Base-by-base conservation (phyloP, 1,140 invertebrate genomes). In the Pectinophora gossypiella region DNA sequence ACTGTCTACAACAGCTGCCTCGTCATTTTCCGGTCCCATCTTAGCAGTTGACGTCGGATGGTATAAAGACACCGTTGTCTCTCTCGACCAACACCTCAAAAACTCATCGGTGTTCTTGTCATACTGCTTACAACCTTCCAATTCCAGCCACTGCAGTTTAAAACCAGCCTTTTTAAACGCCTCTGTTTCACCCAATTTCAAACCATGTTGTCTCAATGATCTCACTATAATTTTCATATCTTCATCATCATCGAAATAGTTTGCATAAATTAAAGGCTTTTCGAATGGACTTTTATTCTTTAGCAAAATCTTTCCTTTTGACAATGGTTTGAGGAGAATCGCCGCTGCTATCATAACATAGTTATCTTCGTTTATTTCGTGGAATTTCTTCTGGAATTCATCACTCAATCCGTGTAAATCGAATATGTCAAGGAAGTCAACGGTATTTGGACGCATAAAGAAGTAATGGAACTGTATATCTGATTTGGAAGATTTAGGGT, bases 11-110 rank as follows among this genome's bases (percentile, higher is more conserved):
- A 93, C 92, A 0, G 92, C 89, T 9, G 68, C 68, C 1, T 77
- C 76, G 65, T 93, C 91, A 4, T 44, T 56, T 0, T 5, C n/a
- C 0, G 88, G 85, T 0, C 92, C 92, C 93, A 94, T 94, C 72
- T 91, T 93, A 61, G 90, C 92, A 0, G 88, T 90, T 9, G 91
- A 89, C 0, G 86, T 78, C 0, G 91, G 92, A 85, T 95, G 93
- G 64, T 93, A 94, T 23, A 90, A 74, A 0, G 87, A 88, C 19
- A 84, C 78, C 7, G 88, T 89, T 19, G 84, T 88, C 76, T 67
- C 64, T 46, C 60, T 66, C 0, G 72, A 62, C 5, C 79, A 45
- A 63, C 91, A 91, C 51, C 78, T 75, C 71, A 90, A 88, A 67
- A 90, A 91, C n/a, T 85, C 76, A 50, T 91, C 89, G 12, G 68